phyloP scores from a whole-genome alignment of 2,113 vertebrate species.

The Passer montanus region DNA sequence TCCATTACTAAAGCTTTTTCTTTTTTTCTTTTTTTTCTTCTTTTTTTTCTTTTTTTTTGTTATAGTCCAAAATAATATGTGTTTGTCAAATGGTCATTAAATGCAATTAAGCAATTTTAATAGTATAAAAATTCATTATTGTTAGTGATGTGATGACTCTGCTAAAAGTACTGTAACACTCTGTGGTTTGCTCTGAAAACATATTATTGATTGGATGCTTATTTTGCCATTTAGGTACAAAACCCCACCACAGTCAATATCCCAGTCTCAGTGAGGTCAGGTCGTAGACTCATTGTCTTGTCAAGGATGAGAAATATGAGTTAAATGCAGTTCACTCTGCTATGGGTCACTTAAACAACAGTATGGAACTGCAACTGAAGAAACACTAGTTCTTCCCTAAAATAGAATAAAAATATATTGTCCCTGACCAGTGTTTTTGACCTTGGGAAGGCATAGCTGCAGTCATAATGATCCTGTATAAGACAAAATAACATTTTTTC shows the following conservation, averaged over 20 bases:
- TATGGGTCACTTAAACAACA: background rate
- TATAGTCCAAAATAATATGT: background rate
- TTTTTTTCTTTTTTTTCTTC: background rate
- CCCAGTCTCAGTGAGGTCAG: background rate
- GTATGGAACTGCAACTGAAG: background rate
- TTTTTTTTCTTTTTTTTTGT: background rate
- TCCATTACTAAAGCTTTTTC: background rate
- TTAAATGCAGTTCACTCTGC: background rate
- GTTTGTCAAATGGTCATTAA: background rate
- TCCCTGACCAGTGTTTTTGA: background rate
- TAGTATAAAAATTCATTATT: constrained; percentile 20
- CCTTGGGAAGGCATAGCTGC: background rate
- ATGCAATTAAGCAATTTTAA: constrained; percentile 20
- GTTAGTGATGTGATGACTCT: constrained; percentile 20
- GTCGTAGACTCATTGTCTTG: background rate
- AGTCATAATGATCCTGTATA: background rate
- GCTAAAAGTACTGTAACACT: constrained; percentile 1
- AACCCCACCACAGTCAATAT: constrained; percentile 15
- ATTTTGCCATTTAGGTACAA: constrained; percentile 3
- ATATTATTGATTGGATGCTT: background rate
- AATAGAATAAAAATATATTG: background rate
- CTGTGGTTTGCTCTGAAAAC: constrained; percentile 5
- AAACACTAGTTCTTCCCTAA: background rate
- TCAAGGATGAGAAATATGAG: constrained; percentile 2
- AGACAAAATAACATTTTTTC: background rate